Evolutionary conservation across 2,888 invertebrate species (phyloP).

Genomic region (Iphiclides podalirius): DNA sequence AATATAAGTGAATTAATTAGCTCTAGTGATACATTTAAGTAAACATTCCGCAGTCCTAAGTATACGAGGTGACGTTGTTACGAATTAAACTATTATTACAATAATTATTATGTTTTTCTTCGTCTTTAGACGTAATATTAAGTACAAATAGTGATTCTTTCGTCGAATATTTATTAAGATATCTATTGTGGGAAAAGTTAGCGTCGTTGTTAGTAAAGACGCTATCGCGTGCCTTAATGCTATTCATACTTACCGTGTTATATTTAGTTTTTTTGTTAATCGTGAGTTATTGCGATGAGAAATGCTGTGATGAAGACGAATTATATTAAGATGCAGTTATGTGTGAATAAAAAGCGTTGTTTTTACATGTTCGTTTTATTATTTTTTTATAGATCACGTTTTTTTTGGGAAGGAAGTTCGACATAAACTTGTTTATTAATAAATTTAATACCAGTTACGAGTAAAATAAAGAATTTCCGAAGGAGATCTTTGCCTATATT

Average conservation of each 20-base stretch:
- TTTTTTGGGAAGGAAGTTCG: no score
- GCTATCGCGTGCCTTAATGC: slow-evolving; percentile 30
- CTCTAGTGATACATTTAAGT: slow-evolving; percentile 29
- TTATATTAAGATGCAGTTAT: slow-evolving; percentile 16
- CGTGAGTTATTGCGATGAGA: slow-evolving; percentile 12
- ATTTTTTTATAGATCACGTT: slow-evolving; percentile 29
- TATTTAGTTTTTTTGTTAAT: slow-evolving; percentile 12
- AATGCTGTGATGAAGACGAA: slow-evolving; percentile 24
- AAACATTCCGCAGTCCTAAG: slow-evolving; percentile 47
- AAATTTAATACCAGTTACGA: no score
- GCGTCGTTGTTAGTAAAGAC: neutral
- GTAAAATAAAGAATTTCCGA: no score
- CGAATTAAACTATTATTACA: slow-evolving; percentile 32
- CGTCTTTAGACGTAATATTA: slow-evolving; percentile 12
- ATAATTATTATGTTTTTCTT: neutral
- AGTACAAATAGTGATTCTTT: slow-evolving; percentile 26
- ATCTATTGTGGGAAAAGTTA: neutral
- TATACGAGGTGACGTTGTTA: slow-evolving; percentile 47
- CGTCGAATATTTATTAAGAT: neutral
- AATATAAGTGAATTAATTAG: slow-evolving; percentile 29
- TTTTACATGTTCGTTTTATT: slow-evolving; percentile 39
- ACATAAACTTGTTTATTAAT: no score
- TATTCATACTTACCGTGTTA: slow-evolving; percentile 16
- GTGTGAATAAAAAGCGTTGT: slow-evolving; percentile 47
- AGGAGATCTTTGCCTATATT: no score